These are phyloP conservation scores for Heliopora coerulea DNA, from an alignment of 92 coral and sea anemone genomes.

Conservation along the genomic window DNA sequence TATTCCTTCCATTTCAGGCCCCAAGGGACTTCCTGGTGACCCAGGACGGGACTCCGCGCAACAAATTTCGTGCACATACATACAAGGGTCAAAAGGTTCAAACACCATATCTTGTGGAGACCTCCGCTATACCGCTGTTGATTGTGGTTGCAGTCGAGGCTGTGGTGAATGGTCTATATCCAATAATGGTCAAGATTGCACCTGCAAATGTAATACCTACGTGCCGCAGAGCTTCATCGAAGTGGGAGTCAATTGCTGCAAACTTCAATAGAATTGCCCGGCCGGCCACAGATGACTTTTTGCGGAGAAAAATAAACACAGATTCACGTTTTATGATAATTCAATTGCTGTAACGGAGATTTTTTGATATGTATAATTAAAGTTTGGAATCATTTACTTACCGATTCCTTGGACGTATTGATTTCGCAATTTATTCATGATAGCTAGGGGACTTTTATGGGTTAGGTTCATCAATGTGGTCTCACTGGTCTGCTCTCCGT, in stretches of 20 bases:
- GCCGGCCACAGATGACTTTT: no score
- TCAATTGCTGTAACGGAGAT: slow-evolving; percentile 33
- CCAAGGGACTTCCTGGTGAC: not conserved
- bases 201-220: slow-evolving; percentile 20
- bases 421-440: no score
- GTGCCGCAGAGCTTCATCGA: not conserved
- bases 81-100: not conserved
- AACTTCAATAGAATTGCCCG: slow-evolving; percentile 23
- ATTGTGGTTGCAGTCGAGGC: slow-evolving; percentile 29
- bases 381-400: slow-evolving; percentile 11
- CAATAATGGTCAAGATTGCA: slow-evolving; percentile 11
- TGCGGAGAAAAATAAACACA: slow-evolving; percentile 18
- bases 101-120: not conserved
- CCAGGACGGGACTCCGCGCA: slow-evolving; percentile 3
- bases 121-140: not conserved
- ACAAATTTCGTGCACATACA: not conserved
- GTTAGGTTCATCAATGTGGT: no score
- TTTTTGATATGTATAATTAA: slow-evolving; percentile 36
- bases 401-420: not conserved
- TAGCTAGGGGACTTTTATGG: no score
- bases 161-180: slow-evolving; percentile 26
- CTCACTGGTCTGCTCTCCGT: no score
- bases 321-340: slow-evolving; percentile 25
- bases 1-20: not conserved
- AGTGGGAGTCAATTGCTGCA: slow-evolving; percentile 27